These are phyloP conservation scores for Eristalis arbustorum DNA, from an alignment of 2,888 invertebrate species.

Conservation along the genomic window DNA sequence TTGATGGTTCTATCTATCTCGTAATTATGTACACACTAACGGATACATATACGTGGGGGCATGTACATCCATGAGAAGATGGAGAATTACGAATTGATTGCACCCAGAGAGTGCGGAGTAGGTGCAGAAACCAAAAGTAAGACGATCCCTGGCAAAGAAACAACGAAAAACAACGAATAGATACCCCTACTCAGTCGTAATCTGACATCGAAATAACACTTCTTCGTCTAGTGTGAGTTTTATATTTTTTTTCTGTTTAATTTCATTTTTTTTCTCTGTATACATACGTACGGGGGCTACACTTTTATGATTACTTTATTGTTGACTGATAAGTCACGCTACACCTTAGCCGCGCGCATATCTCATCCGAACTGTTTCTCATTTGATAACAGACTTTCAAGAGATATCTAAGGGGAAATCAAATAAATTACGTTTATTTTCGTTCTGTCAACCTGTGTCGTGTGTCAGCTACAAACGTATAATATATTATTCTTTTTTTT, in stretches of 20 bases:
- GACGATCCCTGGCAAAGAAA: background rate
- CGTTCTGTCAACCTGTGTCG: slow-evolving; percentile 39
- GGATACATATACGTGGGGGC: slow-evolving; percentile 26
- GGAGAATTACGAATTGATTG: background rate
- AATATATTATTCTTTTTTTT: slow-evolving; percentile 33
- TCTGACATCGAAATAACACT: slow-evolving; percentile 12
- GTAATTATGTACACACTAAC: slow-evolving; percentile 52
- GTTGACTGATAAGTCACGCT: slow-evolving; percentile 58
- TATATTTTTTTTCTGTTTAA: background rate
- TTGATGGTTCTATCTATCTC: slow-evolving; percentile 63
- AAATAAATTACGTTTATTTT: slow-evolving; percentile 32
- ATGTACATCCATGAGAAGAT: background rate
- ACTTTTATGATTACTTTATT: slow-evolving; percentile 58
- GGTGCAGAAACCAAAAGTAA: slow-evolving; percentile 42
- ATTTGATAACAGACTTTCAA: slow-evolving; percentile 44
- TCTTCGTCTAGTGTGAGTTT: background rate
- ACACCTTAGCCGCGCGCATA: slow-evolving; percentile 51
- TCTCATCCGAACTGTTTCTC: slow-evolving; percentile 49
- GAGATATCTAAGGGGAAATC: slow-evolving; percentile 14
- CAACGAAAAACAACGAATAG: background rate
- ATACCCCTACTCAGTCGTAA: slow-evolving; percentile 25
- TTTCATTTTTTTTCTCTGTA: slow-evolving; percentile 31
- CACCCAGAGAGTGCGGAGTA: background rate
- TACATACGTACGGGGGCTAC: slow-evolving; percentile 40
- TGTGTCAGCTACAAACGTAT: background rate